Conservation (phyloP, 2,888 invertebrate species). For the Timandra comae region DNA sequence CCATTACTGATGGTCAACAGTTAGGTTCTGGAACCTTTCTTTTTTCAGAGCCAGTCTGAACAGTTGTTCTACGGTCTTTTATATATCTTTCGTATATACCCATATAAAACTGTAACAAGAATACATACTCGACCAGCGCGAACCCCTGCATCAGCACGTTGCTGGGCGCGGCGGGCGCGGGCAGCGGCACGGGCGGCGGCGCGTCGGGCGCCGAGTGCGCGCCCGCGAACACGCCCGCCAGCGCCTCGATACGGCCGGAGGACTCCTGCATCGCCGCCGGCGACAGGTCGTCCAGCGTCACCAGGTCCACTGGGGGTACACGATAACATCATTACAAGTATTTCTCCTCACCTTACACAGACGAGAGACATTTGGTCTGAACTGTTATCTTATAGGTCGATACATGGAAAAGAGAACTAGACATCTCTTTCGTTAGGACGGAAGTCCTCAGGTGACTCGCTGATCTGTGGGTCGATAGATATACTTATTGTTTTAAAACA, state of each 20-base stretch:
- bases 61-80: neutral
- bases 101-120: neutral
- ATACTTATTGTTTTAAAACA: too few relatives aligned
- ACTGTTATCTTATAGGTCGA: too few relatives aligned
- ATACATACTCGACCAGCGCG: constrained; percentile 75
- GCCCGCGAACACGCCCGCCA: constrained; percentile 88
- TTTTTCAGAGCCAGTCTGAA: neutral
- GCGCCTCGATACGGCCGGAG: constrained; percentile 92
- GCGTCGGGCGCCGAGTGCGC: constrained; percentile 76
- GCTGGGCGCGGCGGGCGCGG: constrained; percentile 84
- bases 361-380: too few relatives aligned
- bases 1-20: too few relatives aligned
- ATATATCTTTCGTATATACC: too few relatives aligned
- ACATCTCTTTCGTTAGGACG: too few relatives aligned
- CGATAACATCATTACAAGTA: too few relatives aligned
- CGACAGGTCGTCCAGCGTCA: constrained; percentile 94
- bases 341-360: too few relatives aligned
- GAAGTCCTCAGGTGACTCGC: too few relatives aligned
- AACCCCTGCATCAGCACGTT: constrained; percentile 83
- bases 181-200: constrained; percentile 81
- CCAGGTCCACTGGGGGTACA: constrained; percentile 96
- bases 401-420: too few relatives aligned
- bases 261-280: constrained; percentile 97
- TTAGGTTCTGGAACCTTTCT: too few relatives aligned
- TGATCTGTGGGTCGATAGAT: too few relatives aligned